Conservation (phyloP, 2,888 invertebrate species). For the Phalangium opilio region DNA sequence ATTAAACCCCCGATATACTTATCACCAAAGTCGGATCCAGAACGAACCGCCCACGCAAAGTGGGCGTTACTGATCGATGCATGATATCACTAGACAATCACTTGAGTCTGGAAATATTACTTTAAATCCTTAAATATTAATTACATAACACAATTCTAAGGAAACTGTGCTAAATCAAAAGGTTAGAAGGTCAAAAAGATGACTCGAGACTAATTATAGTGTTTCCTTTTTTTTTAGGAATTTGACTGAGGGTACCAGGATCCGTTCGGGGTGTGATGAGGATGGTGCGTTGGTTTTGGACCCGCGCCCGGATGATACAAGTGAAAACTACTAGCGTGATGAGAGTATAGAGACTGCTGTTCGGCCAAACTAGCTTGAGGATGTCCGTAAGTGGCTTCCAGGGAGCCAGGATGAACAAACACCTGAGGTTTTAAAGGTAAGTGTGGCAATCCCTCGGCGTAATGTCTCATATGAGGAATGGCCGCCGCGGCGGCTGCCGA, state of each 20-base stretch:
- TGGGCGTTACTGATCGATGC: too few relatives aligned
- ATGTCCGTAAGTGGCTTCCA: conserved; percentile 75
- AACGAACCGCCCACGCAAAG: too few relatives aligned
- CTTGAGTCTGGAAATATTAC: too few relatives aligned
- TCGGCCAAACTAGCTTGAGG: conserved; percentile 63
- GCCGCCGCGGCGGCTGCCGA: conserved; percentile 17
- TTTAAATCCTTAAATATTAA: too few relatives aligned
- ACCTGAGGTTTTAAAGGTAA: conserved; percentile 80
- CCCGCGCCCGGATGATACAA: conserved; percentile 52
- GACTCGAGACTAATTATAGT: too few relatives aligned
- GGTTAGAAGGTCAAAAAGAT: too few relatives aligned
- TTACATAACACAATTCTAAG: too few relatives aligned
- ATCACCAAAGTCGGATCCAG: too few relatives aligned
- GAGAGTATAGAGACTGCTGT: conserved; percentile 25
- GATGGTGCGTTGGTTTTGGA: conserved; percentile 5
- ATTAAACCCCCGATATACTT: too few relatives aligned
- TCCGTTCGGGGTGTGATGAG: conserved; percentile 12
- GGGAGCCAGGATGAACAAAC: conserved; percentile 37
- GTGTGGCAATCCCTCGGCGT: conserved; percentile 39
- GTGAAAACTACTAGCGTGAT: conserved; percentile 60
- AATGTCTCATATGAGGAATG: conserved; percentile 16
- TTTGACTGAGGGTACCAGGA: conserved; percentile 17
- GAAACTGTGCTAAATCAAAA: too few relatives aligned
- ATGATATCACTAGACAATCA: too few relatives aligned
- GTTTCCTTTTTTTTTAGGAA: conserved; percentile 10